Conservation (phyloP, 2,113 vertebrate genomes). For the Anhinga anhinga region DNA sequence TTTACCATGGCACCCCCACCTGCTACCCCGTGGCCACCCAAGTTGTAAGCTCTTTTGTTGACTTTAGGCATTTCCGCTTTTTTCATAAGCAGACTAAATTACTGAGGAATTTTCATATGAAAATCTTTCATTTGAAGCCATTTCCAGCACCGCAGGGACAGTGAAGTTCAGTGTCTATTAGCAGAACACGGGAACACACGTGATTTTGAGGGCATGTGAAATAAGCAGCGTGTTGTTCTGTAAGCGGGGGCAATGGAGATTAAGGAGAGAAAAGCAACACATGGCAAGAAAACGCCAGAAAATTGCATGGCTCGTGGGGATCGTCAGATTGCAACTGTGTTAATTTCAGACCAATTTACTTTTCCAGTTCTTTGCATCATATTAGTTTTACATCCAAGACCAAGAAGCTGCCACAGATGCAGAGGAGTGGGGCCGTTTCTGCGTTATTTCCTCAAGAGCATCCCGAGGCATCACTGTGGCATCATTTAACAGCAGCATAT, state of each 20-base stretch:
- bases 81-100: not conserved
- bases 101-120: not conserved
- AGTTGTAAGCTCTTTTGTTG: not conserved
- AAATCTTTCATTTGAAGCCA: not conserved
- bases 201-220: not conserved
- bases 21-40: constrained; percentile 46
- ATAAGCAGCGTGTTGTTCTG: accelerated
- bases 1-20: constrained; percentile 11
- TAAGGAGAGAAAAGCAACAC: not conserved
- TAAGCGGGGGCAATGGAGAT: not conserved
- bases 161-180: not conserved
- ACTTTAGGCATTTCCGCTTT: not conserved
- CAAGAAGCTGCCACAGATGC: not conserved
- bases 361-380: not conserved
- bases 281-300: not conserved
- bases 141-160: not conserved
- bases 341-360: constrained; percentile 5
- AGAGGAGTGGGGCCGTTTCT: not conserved
- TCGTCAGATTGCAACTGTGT: not conserved
- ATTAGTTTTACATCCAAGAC: not conserved
- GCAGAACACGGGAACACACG: not conserved
- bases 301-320: not conserved
- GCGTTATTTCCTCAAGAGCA: not conserved
- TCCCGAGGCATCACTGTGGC: not conserved
- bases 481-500: not conserved